Conservation (phyloP, 2,113 vertebrate species). For the Chaetura pelagica region DNA sequence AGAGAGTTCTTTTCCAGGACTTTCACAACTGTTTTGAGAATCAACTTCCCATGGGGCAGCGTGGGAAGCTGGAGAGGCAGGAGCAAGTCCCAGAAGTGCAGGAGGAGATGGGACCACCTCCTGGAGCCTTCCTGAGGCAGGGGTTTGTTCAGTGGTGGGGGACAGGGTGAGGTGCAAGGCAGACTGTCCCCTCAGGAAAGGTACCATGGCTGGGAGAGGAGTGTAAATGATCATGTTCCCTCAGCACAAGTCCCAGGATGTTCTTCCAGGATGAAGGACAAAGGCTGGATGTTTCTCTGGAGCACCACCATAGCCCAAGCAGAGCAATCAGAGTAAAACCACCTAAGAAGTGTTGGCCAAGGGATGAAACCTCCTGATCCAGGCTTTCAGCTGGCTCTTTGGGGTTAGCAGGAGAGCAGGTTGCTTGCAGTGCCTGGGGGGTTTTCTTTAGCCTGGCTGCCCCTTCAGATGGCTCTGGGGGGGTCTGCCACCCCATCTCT, state of each 20-base stretch:
- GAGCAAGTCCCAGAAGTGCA: not conserved
- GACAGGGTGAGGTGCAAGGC: not conserved
- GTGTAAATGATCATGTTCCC: rapidly evolving
- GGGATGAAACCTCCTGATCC: not conserved
- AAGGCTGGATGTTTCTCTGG: not conserved
- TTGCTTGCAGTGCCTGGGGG: not conserved
- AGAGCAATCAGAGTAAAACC: not conserved
- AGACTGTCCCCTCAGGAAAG: not conserved
- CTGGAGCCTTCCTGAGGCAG: not conserved
- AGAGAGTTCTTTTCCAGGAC: not conserved
- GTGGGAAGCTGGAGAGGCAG: not conserved
- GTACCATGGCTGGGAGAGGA: rapidly evolving
- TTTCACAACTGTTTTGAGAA: not conserved
- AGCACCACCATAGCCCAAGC: not conserved
- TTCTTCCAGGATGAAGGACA: not conserved
- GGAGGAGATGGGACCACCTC: not conserved
- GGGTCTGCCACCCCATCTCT: rapidly evolving
- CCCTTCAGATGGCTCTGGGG: rapidly evolving
- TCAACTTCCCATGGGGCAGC: rapidly evolving
- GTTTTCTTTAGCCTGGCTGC: not conserved
- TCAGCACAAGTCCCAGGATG: not conserved
- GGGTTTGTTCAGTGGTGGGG: not conserved
- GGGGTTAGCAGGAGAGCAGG: not conserved
- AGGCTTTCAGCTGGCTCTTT: slow-evolving; percentile 4
- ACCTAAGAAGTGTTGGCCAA: not conserved